A percentile compares a stretch with the other conserved stretches of the same genome.
Evolutionary conservation across 2,797 vertebrate species (phyloP).

Genomic region (Pelochelys cantorii): DNA sequence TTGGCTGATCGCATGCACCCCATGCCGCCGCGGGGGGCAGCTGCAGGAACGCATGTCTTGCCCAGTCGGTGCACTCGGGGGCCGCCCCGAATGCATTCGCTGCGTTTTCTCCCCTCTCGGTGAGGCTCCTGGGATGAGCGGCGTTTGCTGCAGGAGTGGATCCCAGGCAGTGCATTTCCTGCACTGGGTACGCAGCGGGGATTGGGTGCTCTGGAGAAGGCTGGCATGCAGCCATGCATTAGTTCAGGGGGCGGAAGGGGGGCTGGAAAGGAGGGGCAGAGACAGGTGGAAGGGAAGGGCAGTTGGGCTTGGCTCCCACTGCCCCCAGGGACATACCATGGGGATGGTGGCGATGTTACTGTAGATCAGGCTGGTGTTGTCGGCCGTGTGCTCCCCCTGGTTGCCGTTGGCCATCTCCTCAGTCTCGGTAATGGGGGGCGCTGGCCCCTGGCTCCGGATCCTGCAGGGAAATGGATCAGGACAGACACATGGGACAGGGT

Average conservation of each 20-base stretch:
- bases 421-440: not conserved
- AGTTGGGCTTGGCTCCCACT: not conserved
- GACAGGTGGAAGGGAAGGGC: not conserved
- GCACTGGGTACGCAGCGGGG: rapidly evolving
- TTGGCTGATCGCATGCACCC: no score
- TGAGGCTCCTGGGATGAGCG: not conserved
- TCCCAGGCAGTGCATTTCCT: not conserved
- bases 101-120: not conserved
- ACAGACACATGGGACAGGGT: not conserved
- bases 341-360: not conserved
- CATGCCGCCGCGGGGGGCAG: not conserved
- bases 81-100: not conserved
- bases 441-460: not conserved
- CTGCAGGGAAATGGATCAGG: not conserved
- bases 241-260: no score
- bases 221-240: not conserved
- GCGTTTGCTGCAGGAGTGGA: not conserved
- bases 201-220: not conserved
- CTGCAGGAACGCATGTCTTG: not conserved
- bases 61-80: not conserved
- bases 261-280: no score
- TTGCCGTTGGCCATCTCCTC: not conserved
- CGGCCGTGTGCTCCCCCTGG: not conserved
- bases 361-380: not conserved
- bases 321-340: not conserved